phyloP scores from a whole-genome alignment of 2,113 vertebrate genomes.

The Rafetus swinhoei region DNA sequence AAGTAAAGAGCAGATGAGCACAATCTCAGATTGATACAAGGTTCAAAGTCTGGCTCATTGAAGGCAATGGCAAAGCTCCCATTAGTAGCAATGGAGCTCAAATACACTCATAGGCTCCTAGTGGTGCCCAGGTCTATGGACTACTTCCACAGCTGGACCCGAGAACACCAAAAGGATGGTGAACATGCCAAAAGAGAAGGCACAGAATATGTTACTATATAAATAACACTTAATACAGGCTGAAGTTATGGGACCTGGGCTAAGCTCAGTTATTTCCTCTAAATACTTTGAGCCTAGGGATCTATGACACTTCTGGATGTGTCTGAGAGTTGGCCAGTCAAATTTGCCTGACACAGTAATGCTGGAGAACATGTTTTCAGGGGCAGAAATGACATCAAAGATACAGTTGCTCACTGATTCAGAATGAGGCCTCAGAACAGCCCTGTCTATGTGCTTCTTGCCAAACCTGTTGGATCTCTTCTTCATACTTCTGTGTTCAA shows the following conservation, averaged over 20 bases:
- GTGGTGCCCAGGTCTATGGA: not conserved
- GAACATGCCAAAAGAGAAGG: not conserved
- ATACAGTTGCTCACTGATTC: not conserved
- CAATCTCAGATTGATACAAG: constrained; percentile 37
- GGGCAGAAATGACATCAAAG: not conserved
- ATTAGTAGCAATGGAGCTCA: not conserved
- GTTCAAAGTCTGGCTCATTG: constrained; percentile 1
- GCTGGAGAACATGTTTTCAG: not conserved
- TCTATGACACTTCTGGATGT: not conserved
- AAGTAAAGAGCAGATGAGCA: constrained; percentile 35
- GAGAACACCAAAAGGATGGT: not conserved
- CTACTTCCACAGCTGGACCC: not conserved
- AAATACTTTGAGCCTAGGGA: not conserved
- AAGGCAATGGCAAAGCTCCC: constrained; percentile 10
- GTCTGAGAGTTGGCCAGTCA: not conserved
- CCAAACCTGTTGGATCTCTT: not conserved
- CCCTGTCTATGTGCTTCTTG: not conserved
- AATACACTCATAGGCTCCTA: constrained; percentile 26
- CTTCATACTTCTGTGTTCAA: not conserved
- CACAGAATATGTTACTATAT: not conserved
- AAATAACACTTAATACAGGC: not conserved
- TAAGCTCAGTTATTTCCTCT: not conserved
- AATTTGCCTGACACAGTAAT: not conserved
- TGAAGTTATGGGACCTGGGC: not conserved
- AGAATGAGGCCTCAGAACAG: not conserved